phyloP scores from a whole-genome alignment of 2,888 invertebrate genomes.

The Chirona hameri region DNA sequence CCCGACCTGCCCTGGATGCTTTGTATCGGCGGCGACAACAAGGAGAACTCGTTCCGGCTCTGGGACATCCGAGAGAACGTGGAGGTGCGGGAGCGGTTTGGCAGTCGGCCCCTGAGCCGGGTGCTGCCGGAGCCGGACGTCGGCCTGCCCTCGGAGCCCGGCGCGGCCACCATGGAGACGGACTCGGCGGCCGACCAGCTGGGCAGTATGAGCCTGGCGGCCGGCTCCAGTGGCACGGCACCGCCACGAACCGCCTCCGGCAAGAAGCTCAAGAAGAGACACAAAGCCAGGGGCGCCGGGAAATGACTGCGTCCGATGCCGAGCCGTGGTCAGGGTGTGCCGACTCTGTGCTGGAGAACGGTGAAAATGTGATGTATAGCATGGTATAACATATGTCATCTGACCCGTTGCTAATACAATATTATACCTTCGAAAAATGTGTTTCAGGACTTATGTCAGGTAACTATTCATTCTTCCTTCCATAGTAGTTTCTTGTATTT shows the following conservation, averaged over 20 bases:
- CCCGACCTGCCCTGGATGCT: not conserved
- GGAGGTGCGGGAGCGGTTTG: constrained; percentile 41
- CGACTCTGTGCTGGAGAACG: too few relatives aligned
- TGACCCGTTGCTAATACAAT: too few relatives aligned
- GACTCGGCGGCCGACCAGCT: not conserved
- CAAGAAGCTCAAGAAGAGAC: constrained; percentile 24
- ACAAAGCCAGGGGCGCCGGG: not conserved
- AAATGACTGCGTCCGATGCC: not conserved
- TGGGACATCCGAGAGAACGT: constrained; percentile 59
- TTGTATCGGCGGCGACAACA: constrained; percentile 54
- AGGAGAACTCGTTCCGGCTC: constrained; percentile 67
- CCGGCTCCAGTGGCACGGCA: not conserved
- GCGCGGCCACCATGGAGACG: constrained; percentile 5
- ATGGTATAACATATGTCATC: too few relatives aligned
- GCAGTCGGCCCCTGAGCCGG: not conserved
- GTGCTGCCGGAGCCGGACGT: not conserved
- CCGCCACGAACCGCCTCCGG: not conserved
- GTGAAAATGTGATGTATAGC: too few relatives aligned
- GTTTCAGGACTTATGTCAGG: too few relatives aligned
- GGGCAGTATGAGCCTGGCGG: not conserved
- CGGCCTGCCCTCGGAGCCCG: not conserved
- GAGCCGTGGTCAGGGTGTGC: too few relatives aligned
- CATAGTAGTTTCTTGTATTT: too few relatives aligned
- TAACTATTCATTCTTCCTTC: too few relatives aligned
- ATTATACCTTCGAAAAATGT: too few relatives aligned